Base-by-base conservation (phyloP, 1,140 invertebrate species). In the Wasmannia auropunctata region DNA sequence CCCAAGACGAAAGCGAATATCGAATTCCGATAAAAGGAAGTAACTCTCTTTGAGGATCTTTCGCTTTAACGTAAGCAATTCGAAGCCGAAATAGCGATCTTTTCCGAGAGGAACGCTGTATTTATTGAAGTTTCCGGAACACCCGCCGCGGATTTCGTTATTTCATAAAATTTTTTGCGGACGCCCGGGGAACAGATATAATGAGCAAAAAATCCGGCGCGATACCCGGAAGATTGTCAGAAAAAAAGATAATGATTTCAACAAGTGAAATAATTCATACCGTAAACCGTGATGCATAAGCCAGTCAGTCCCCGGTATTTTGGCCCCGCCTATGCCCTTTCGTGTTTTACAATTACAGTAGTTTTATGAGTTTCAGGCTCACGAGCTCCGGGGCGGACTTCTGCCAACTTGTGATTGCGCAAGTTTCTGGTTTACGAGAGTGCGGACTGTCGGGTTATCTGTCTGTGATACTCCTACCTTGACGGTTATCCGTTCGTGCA, bases 331-430 rank as follows among this genome's bases (percentile, higher is more conserved):
- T 70, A 62, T 80, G 76, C 87, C 86, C 88, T 90, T 92, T 92
- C 91, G 90, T 93, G 91, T 93, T 93, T 93, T 93, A 93, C 92
- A 92, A 93, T 93, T 93, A 93, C 91, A 86, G 89, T 93, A 93
- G 92, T 93, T 93, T 93, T 93, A 93, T 93, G 92, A 93, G 92
- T 93, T 93, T 85, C 90, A 88, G 85, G 72, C 77, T 79, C 90
- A 49, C 90, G 77, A 81, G 83, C 60, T 88, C n/a, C 89, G 86
- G 60, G 62, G 72, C 90, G 86, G 90, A 92, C 92, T 93, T 93
- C 88, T 81, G 85, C 87, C 91, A 92, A 93, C 91, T 93, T 93
- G 91, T 93, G 92, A 93, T 92, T 92, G 92, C 92, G 92, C 88
- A 93, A 93, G 92, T 93, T 93, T 92, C 89, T 91, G 80, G 86